Evolutionary conservation across 2,888 invertebrate species (phyloP).

Genomic region (Chrysotoxum bicinctum): DNA sequence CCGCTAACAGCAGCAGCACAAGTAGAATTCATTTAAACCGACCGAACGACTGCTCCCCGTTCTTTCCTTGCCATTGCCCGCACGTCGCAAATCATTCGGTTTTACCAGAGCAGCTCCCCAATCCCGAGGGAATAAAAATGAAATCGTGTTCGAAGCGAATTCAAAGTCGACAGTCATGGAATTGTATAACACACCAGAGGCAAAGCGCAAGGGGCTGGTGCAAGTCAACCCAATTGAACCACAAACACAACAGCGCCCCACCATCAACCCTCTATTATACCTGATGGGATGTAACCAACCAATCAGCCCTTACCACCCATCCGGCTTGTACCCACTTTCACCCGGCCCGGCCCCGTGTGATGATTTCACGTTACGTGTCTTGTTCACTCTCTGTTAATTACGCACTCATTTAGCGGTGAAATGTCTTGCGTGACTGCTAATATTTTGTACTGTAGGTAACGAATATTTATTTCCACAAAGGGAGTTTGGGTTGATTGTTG

Average conservation of each 20-base stretch:
- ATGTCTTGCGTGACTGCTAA: constrained; percentile 72
- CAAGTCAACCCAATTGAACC: constrained; percentile 47
- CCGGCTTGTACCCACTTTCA: constrained; percentile 26
- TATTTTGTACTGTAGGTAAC: constrained; percentile 44
- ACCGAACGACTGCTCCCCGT: neutral
- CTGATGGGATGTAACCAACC: constrained; percentile 11
- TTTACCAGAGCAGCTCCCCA: neutral
- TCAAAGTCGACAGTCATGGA: constrained; percentile 66
- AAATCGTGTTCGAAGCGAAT: constrained; percentile 56
- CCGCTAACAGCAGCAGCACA: constrained; percentile 61
- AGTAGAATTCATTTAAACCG: constrained; percentile 53
- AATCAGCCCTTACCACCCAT: constrained; percentile 15
- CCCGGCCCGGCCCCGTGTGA: constrained; percentile 45
- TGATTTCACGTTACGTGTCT: constrained; percentile 70
- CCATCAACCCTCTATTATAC: neutral
- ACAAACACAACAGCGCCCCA: neutral
- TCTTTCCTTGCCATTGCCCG: neutral
- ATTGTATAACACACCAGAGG: constrained; percentile 26
- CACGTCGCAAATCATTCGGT: neutral
- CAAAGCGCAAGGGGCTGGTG: constrained; percentile 12
- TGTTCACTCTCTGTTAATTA: constrained; percentile 73
- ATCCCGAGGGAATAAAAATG: constrained; percentile 56
- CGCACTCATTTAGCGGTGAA: constrained; percentile 73
- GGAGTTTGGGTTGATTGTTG: neutral
- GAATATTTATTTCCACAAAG: constrained; percentile 33